Conservation (phyloP, 2,113 vertebrate species). For the Atractosteus spatula region DNA sequence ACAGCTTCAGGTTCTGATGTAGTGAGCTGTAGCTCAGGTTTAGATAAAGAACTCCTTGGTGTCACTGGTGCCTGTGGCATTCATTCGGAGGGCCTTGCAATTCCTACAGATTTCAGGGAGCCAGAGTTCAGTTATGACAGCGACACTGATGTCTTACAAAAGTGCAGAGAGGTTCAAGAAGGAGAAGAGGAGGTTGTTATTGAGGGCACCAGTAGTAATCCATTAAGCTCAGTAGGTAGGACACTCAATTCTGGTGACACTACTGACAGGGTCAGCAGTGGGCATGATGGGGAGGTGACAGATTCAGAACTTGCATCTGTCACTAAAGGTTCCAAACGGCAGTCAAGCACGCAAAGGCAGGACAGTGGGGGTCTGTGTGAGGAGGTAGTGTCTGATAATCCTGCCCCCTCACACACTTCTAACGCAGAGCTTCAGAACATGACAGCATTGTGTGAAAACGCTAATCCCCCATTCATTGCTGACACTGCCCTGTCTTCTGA, state of each 20-base stretch:
- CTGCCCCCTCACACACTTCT: background rate
- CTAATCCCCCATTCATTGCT: background rate
- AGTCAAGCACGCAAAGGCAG: constrained; percentile 4
- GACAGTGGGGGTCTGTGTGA: background rate
- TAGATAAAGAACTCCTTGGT: no score
- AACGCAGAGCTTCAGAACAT: background rate
- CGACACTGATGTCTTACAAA: background rate
- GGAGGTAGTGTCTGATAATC: background rate
- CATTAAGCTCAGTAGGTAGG: background rate
- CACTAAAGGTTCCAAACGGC: background rate
- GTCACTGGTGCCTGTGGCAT: background rate
- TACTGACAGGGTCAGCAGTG: background rate
- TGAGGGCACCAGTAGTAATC: background rate
- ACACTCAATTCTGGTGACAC: background rate
- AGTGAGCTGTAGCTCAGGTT: background rate
- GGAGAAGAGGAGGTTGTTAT: background rate
- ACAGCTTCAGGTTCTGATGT: constrained; percentile 14
- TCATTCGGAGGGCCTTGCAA: background rate
- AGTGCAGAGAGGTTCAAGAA: background rate
- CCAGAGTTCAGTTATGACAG: background rate
- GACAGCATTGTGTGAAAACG: background rate
- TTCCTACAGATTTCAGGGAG: background rate
- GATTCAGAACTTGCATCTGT: background rate
- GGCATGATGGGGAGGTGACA: background rate
- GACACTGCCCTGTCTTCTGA: background rate